Evolutionary conservation across 1,140 invertebrate species (phyloP).

Genomic region (Capitella teleta): DNA sequence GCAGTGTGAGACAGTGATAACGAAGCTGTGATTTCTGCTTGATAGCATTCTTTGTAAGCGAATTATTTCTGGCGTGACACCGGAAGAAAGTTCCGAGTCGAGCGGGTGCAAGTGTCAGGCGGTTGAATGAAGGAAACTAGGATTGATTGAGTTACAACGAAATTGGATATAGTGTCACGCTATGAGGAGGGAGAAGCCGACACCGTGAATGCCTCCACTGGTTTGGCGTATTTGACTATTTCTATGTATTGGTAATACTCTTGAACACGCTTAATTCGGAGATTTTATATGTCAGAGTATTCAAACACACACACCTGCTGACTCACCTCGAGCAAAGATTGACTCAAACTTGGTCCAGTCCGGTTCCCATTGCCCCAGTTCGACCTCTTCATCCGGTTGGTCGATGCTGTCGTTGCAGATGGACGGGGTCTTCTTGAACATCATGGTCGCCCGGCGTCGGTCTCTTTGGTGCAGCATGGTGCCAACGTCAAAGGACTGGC

Average conservation of each 20-base stretch:
- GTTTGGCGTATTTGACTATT: not conserved
- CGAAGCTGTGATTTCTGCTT: not conserved
- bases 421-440: conserved; percentile 2
- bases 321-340: conserved; percentile 7
- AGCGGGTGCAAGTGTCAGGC: no score
- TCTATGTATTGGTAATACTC: not conserved
- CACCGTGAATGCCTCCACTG: not conserved
- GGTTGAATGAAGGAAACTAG: no score
- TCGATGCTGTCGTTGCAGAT: not conserved
- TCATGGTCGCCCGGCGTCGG: not conserved
- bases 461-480: conserved; percentile 3
- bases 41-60: not conserved
- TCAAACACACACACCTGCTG: not conserved
- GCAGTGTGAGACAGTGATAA: not conserved
- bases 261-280: not conserved
- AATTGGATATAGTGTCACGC: no score
- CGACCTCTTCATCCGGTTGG: not conserved
- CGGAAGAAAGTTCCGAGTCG: no score
- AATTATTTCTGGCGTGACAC: no score
- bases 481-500: no score
- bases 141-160: no score
- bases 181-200: no score
- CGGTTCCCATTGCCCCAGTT: conserved; percentile 2
- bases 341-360: conserved; percentile 11
- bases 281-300: not conserved